Evolutionary conservation across 92 coral and sea anemone genomes (phyloP).

Genomic region (Phymanthus crucifer): DNA sequence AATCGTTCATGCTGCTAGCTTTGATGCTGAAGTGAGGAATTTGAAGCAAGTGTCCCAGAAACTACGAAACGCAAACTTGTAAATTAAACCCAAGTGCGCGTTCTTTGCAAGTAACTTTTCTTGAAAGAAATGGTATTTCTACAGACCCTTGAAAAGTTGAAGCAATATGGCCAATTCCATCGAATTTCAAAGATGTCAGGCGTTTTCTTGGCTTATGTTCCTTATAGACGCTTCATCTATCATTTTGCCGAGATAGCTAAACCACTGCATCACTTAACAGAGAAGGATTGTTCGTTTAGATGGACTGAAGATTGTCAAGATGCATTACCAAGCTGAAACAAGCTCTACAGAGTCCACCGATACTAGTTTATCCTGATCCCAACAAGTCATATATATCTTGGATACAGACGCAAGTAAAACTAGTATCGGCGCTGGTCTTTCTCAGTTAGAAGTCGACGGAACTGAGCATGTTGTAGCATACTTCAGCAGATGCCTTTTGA

Average conservation of each 20-base stretch:
- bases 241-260: slow-evolving; percentile 7
- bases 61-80: slow-evolving; percentile 24
- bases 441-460: slow-evolving; percentile 36
- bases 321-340: background rate
- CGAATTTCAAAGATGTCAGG: background rate
- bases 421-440: slow-evolving; percentile 48
- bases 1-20: slow-evolving; percentile 13
- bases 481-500: slow-evolving; percentile 35
- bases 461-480: slow-evolving; percentile 55
- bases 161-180: background rate
- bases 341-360: background rate
- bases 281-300: slow-evolving; percentile 11
- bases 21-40: slow-evolving; percentile 1
- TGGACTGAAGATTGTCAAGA: slow-evolving; percentile 9
- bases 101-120: slow-evolving; percentile 37
- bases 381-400: slow-evolving; percentile 10
- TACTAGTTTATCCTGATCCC: background rate
- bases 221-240: background rate
- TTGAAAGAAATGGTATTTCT: slow-evolving; percentile 30
- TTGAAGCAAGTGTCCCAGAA: slow-evolving; percentile 4
- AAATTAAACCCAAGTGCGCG: slow-evolving; percentile 35
- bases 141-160: slow-evolving; percentile 4
- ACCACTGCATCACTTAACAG: slow-evolving; percentile 23
- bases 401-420: slow-evolving; percentile 50
- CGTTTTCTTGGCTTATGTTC: background rate